Evolutionary conservation across 2,113 vertebrate species (phyloP).

Genomic region (Oophaga pumilio): DNA sequence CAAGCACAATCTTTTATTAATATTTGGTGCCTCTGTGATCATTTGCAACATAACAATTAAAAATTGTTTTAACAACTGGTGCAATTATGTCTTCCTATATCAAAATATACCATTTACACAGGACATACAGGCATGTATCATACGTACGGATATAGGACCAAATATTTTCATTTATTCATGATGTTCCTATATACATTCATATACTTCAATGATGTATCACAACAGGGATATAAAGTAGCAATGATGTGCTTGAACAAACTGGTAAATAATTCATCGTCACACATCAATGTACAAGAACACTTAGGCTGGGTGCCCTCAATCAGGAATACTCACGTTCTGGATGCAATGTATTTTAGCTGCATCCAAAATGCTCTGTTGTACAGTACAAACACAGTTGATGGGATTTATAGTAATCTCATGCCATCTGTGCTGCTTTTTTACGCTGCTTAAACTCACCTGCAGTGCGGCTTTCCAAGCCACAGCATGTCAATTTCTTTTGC

Average conservation of each 20-base stretch:
- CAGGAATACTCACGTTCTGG: too few species aligned
- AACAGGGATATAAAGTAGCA: not conserved
- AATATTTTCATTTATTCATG: slow-evolving; percentile 30
- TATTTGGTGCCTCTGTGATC: not conserved
- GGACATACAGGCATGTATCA: not conserved
- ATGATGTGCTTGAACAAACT: too few species aligned
- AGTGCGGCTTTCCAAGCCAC: too few species aligned
- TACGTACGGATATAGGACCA: not conserved
- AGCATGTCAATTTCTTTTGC: too few species aligned
- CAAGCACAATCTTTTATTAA: not conserved
- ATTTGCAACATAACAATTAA: not conserved
- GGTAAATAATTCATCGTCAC: slow-evolving; percentile 16
- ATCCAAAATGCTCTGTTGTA: too few species aligned
- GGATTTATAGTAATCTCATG: too few species aligned
- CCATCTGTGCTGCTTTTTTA: too few species aligned
- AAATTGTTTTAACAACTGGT: not conserved
- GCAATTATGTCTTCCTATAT: not conserved
- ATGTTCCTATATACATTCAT: not conserved
- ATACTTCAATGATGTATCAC: not conserved
- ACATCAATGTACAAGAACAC: too few species aligned
- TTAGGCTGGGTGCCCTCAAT: too few species aligned
- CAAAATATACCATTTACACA: not conserved
- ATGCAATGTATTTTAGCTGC: too few species aligned
- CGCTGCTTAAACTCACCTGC: too few species aligned
- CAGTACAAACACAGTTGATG: too few species aligned